Conservation (phyloP, 2,797 vertebrate species). For the Taeniopygia guttata region DNA sequence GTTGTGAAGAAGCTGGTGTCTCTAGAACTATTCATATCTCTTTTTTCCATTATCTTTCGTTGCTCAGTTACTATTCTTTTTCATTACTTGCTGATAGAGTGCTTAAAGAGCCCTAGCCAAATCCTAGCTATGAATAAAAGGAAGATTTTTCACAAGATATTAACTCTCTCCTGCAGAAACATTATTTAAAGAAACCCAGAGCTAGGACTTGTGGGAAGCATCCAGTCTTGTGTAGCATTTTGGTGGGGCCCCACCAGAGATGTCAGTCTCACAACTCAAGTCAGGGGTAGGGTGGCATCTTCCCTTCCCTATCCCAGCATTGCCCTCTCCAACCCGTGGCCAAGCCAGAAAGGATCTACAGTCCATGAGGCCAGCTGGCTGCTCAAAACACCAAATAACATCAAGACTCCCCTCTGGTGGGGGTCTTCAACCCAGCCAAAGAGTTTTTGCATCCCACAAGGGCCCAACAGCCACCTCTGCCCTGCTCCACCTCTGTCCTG, state of each 20-base stretch:
- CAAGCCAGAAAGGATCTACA: neutral
- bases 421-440: neutral
- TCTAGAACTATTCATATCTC: neutral
- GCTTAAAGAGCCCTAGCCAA: neutral
- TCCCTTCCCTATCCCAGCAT: too few relatives aligned
- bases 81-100: neutral
- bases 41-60: neutral
- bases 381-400: neutral
- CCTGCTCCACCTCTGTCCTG: neutral
- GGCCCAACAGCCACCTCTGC: neutral
- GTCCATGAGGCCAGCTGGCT: neutral
- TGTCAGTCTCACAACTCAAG: fast-evolving
- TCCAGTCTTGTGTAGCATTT: neutral
- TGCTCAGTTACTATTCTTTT: neutral
- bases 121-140: neutral
- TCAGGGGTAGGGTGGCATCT: neutral
- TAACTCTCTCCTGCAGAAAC: neutral
- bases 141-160: constrained; percentile 44
- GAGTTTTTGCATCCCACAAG: fast-evolving
- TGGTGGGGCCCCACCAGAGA: neutral
- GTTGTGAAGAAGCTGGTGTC: neutral
- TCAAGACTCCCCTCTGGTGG: neutral
- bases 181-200: neutral
- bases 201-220: neutral
- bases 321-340: neutral